Evolutionary conservation across 2,888 invertebrate genomes (phyloP).

Genomic region (Sialis fuliginosa): DNA sequence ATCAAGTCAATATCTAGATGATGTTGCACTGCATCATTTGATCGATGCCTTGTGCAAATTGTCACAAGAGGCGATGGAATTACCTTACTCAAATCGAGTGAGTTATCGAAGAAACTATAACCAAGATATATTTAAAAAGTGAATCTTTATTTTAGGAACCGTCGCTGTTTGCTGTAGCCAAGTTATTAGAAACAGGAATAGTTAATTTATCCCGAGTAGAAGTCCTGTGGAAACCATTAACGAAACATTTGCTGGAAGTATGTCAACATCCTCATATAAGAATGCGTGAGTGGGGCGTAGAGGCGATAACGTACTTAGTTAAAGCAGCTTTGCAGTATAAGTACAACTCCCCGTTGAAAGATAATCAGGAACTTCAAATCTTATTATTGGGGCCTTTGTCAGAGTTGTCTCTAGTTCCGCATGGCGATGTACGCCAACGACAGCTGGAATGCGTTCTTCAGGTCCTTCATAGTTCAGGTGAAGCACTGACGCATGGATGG

Average conservation of each 20-base stretch:
- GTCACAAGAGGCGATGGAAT: conserved; percentile 92
- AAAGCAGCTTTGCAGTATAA: conserved; percentile 79
- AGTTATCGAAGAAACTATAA: conserved; percentile 14
- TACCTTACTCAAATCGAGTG: conserved; percentile 86
- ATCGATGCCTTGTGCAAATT: conserved; percentile 93
- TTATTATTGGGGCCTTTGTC: conserved; percentile 75
- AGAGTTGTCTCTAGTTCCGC: conserved; percentile 77
- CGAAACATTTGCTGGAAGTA: conserved; percentile 89
- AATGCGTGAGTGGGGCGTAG: conserved; percentile 96
- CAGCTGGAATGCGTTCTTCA: conserved; percentile 90
- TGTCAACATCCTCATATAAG: conserved; percentile 89
- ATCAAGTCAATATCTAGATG: conserved; percentile 83
- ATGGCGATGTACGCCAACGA: conserved; percentile 84
- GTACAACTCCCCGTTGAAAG: conserved; percentile 63
- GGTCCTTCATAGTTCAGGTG: conserved; percentile 83
- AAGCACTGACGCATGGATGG: conserved; percentile 88
- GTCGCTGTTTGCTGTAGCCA: conserved; percentile 91
- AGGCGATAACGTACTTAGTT: conserved; percentile 86
- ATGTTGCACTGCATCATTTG: conserved; percentile 86
- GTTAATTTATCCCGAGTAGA: conserved; percentile 88
- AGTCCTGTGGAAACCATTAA: conserved; percentile 87
- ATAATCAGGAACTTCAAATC: conserved; percentile 78
- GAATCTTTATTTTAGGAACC: conserved; percentile 50
- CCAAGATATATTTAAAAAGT: conserved; percentile 1
- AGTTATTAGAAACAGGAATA: conserved; percentile 91